These are phyloP conservation scores for Eira barbara DNA, from an alignment of 2,113 vertebrate genomes.

Conservation along the genomic window DNA sequence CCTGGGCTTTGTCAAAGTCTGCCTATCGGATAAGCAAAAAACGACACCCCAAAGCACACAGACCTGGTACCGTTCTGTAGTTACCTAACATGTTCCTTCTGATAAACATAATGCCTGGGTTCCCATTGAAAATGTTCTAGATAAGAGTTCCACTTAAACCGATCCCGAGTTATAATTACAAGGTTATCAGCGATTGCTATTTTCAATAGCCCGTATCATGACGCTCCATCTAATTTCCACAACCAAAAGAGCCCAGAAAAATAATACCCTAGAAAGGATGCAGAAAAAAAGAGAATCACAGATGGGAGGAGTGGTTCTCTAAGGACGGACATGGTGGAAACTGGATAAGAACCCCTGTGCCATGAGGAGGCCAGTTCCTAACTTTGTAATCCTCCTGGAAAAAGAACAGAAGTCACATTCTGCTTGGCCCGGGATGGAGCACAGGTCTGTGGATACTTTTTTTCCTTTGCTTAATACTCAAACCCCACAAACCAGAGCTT, in stretches of 20 bases:
- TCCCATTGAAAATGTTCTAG: constrained; percentile 5
- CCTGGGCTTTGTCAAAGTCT: not conserved
- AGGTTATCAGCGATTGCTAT: not conserved
- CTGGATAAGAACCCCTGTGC: not conserved
- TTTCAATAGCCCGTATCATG: not conserved
- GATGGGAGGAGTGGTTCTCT: not conserved
- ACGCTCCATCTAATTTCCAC: not conserved
- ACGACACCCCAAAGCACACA: not conserved
- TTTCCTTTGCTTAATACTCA: not conserved
- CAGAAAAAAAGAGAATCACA: not conserved
- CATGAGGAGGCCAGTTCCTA: not conserved
- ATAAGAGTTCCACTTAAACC: not conserved
- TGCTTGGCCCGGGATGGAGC: not conserved
- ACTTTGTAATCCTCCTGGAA: not conserved
- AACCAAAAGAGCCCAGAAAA: not conserved
- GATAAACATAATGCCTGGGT: not conserved
- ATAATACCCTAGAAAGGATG: not conserved
- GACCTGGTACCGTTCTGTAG: not conserved
- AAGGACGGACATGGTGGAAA: not conserved
- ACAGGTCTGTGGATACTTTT: not conserved
- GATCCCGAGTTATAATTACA: not conserved
- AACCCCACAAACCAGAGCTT: not conserved
- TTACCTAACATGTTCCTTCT: not conserved
- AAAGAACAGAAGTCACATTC: not conserved
- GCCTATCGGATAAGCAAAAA: not conserved